Base-by-base conservation (phyloP, 2,888 invertebrate species). In the Platycheirus albimanus region DNA sequence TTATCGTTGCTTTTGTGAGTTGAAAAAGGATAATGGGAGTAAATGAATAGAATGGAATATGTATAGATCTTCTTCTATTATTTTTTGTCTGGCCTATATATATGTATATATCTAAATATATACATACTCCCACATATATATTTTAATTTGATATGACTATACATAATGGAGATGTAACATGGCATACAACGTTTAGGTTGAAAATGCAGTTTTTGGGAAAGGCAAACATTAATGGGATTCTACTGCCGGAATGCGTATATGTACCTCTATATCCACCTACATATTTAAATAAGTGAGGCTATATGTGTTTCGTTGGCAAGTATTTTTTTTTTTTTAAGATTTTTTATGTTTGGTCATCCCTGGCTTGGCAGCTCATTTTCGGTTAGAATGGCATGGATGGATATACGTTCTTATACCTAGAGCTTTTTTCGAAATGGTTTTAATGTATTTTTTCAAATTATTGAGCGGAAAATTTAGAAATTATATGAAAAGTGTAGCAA, bases 11-110 rank as follows among this genome's bases (percentile, higher is more conserved):
- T 64, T 70, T 64, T 56, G 56, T 58, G 41, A 56, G 64, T 64
- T 30, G 41, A 61, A 79, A 79, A 79, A 69, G 69, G 64, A 80
- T 56, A 69, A 61, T 67, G 47, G 61, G 61, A 61, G 74, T 72
- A 74, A 79, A 80, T 75, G 63, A 80, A 64, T 64, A 75, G 69
- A 64, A 56, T 56, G 43, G 30, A 56, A 64, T 49, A 51, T 56
- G 30, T 19, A 33, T 1, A 2, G 19, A 13, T 7, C n/a, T 28
- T 45, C n/a, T 13, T 19, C 2, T 41, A 41, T 30, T 49, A 38
- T 61, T 72, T 78, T 51, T 30, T 33, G 15, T 43, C 13, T 51
- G 61, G 43, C 30, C 61, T 61, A 45, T 45, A 45, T 33, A n/a
- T 28, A 38, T 28, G 24, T 24, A 11, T 15, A 2, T 19, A 36